A percentile compares a stretch with the other conserved stretches of the same genome.
Conservation (phyloP, 2,888 invertebrate species). For the Bedellia somnulentella region DNA sequence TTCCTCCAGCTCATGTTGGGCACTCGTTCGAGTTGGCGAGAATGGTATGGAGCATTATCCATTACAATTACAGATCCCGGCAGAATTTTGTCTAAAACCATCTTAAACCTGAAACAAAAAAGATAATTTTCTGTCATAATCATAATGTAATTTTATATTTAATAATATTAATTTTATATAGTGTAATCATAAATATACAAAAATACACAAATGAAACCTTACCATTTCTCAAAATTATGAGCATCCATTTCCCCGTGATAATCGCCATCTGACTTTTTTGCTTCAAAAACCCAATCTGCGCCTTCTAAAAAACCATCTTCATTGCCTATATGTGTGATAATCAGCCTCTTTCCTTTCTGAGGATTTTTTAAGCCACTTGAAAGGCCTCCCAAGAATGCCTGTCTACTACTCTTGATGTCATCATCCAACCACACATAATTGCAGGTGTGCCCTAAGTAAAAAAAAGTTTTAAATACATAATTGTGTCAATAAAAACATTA, state of each 20-base stretch:
- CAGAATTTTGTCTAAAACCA: too few relatives aligned
- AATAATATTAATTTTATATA: too few relatives aligned
- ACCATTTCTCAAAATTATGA: conserved; percentile 4
- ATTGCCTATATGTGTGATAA: conserved; percentile 5
- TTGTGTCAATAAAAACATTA: too few relatives aligned
- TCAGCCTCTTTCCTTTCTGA: conserved; percentile 2
- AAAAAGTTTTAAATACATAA: too few relatives aligned
- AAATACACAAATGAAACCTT: not conserved
- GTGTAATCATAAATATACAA: too few relatives aligned
- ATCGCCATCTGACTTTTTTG: conserved; percentile 3
- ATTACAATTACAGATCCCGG: too few relatives aligned
- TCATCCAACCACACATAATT: not conserved
- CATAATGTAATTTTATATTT: too few relatives aligned
- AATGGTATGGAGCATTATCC: too few relatives aligned
- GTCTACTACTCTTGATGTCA: not conserved
- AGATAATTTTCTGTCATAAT: too few relatives aligned
- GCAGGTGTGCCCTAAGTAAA: not conserved
- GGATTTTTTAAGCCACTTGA: not conserved
- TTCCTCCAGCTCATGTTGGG: too few relatives aligned
- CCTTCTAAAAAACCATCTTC: conserved; percentile 3
- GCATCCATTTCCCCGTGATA: conserved; percentile 4
- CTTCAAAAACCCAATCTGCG: conserved; percentile 2
- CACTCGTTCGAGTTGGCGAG: too few relatives aligned
- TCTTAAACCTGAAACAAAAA: too few relatives aligned
- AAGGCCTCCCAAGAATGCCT: not conserved